These are phyloP conservation scores for Athrips mouffetella DNA, from an alignment of 2,888 invertebrate species.

Conservation along the genomic window DNA sequence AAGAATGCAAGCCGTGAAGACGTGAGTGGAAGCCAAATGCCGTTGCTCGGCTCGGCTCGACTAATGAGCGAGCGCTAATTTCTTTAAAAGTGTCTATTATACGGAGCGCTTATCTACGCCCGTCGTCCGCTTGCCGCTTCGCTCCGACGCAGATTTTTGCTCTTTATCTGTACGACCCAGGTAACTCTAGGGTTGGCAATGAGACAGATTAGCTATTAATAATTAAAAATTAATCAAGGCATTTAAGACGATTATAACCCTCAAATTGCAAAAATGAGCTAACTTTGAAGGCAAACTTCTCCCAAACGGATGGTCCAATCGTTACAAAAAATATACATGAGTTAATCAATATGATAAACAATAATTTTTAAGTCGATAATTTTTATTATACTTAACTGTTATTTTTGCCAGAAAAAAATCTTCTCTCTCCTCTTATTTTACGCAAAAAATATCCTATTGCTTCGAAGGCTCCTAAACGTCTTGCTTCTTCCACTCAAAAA, in stretches of 20 bases:
- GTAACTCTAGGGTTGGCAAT: constrained; percentile 28
- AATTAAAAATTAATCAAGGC: not conserved
- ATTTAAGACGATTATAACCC: not conserved
- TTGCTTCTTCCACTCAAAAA: too few relatives aligned
- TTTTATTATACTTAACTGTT: too few relatives aligned
- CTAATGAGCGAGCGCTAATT: constrained; percentile 59
- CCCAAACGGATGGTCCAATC: too few relatives aligned
- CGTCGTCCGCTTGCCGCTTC: constrained; percentile 32
- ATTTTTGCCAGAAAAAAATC: too few relatives aligned
- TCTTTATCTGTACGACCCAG: constrained; percentile 48
- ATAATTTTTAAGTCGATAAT: too few relatives aligned
- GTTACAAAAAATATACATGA: too few relatives aligned
- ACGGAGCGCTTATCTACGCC: constrained; percentile 45
- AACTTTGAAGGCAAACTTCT: too few relatives aligned
- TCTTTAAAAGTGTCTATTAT: constrained; percentile 56
- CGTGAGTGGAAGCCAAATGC: not conserved
- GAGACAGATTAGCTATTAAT: not conserved
- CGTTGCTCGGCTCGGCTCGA: constrained; percentile 15
- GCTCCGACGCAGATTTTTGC: constrained; percentile 38
- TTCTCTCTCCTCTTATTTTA: too few relatives aligned
- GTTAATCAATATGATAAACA: too few relatives aligned
- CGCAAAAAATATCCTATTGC: too few relatives aligned
- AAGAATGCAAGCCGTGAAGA: not conserved
- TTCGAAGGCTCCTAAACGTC: too few relatives aligned
- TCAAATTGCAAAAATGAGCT: too few relatives aligned